Base-by-base conservation (phyloP, 2,888 invertebrate genomes). In the Limulus polyphemus region DNA sequence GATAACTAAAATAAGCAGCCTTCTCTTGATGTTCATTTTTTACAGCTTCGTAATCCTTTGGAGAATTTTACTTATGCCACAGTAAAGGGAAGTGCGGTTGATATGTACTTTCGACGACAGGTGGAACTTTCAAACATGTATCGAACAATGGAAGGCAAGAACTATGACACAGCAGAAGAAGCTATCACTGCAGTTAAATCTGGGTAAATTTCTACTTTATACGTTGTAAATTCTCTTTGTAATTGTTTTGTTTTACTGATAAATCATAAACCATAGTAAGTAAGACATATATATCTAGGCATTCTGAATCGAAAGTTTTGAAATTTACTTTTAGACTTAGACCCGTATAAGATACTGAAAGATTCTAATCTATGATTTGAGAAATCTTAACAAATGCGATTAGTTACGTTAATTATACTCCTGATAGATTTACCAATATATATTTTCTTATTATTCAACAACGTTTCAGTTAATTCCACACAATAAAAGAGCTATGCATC, bases 41-140 rank as follows among this genome's bases (percentile, higher is more conserved):
- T 32, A 7, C 76, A 93, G 93, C 79, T 95, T 64, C 82, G 99
- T 61, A 99, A 99, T 76, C 99, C 99, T n/a, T 94, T 94, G 87
- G 97, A 97, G 77, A 97, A 97, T 77, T 83, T 98, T 72, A 95
- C 93, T 0, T 99, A 97, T 75, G 97, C 97, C 1, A 99, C 99
- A 0, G 98, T 99, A 13, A 92, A 92, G 75, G 93, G 94, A 32
- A 97, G 97, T 32, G 91, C 98, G 16, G 98, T 99, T 61, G 98
- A 99, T 75, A 95, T 95, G 91, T 99, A 99, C 78, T 99, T 99
- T 78, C 83, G 93, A 69, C 82, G 98, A 54, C 98, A 99, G 79
- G 97, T 99, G 56, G 99, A 99, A 79, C 80, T 99, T 60, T 95
- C 95, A 7, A 98, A 98, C 73, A 98, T 99, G 97, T 98, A 98